These are phyloP conservation scores for Sabatieria punctata DNA, from an alignment of 2,888 invertebrate species.

Conservation along the genomic window DNA sequence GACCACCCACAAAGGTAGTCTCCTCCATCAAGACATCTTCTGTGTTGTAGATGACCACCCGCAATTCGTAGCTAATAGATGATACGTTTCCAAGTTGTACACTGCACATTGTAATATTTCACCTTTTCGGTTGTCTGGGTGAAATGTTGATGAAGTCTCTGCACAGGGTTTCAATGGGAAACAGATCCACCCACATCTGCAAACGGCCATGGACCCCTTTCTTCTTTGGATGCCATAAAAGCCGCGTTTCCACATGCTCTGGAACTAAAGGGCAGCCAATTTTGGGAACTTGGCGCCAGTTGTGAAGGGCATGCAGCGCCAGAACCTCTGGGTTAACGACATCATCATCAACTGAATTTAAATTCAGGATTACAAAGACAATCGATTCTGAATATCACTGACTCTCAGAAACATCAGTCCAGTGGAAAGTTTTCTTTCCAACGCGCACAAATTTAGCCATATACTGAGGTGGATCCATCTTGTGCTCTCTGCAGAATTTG, in stretches of 20 bases:
- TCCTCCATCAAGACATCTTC: slow-evolving; percentile 80
- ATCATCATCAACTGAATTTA: too few species aligned
- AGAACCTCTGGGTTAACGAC: too few species aligned
- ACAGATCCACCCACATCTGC: slow-evolving; percentile 90
- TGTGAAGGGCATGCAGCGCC: slow-evolving; percentile 35
- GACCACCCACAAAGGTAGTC: slow-evolving; percentile 70
- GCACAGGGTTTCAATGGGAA: slow-evolving; percentile 60
- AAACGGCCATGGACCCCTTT: slow-evolving; percentile 49
- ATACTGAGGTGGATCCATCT: slow-evolving; percentile 59
- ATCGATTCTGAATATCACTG: too few species aligned
- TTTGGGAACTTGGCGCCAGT: slow-evolving; percentile 60
- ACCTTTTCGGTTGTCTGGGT: slow-evolving; percentile 47
- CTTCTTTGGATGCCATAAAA: slow-evolving; percentile 36
- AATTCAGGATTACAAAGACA: too few species aligned
- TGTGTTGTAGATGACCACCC: slow-evolving; percentile 80
- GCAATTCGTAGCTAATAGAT: slow-evolving; percentile 49
- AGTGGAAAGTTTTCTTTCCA: slow-evolving; percentile 51
- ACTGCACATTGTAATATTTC: slow-evolving; percentile 3
- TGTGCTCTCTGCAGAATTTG: slow-evolving; percentile 67
- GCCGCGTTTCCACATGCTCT: slow-evolving; percentile 36
- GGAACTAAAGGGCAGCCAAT: slow-evolving; percentile 53
- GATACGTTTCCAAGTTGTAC: too few species aligned
- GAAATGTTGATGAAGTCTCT: slow-evolving; percentile 57
- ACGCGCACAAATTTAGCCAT: slow-evolving; percentile 51
- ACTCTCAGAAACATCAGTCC: too few species aligned